These are phyloP conservation scores for Suillia variegata DNA, from an alignment of 2,888 invertebrate genomes.

Conservation along the genomic window DNA sequence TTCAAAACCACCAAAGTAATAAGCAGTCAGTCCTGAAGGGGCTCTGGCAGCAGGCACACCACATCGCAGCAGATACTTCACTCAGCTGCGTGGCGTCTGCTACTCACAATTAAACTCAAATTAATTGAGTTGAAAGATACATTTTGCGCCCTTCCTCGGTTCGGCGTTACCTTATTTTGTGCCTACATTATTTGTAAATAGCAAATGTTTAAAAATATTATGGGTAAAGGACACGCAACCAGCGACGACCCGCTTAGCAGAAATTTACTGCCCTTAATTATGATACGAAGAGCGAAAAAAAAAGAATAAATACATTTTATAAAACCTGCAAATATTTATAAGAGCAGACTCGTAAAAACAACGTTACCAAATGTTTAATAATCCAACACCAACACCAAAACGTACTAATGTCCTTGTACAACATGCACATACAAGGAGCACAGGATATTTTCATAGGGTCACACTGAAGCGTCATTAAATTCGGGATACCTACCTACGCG, in stretches of 20 bases:
- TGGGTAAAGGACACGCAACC: too few species aligned
- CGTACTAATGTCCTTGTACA: background rate
- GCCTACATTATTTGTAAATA: too few species aligned
- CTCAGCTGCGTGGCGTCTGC: too few species aligned
- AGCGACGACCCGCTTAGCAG: too few species aligned
- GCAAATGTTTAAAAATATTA: too few species aligned
- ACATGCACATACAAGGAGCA: too few species aligned
- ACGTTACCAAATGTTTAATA: background rate
- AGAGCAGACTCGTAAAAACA: background rate
- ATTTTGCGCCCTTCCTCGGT: background rate
- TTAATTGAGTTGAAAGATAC: conserved; percentile 2
- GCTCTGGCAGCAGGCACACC: too few species aligned
- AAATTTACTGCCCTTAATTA: too few species aligned
- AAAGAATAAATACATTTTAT: background rate
- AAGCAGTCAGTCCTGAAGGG: too few species aligned
- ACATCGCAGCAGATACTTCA: too few species aligned
- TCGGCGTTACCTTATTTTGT: too few species aligned
- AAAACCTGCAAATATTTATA: background rate
- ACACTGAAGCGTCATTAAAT: background rate
- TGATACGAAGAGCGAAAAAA: too few species aligned
- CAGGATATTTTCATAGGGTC: background rate
- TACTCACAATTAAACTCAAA: background rate
- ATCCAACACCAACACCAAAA: background rate
- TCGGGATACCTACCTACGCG: background rate
- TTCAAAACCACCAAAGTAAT: background rate